These are phyloP conservation scores for Hiodon tergisus DNA, from an alignment of 2,113 vertebrate genomes.

Conservation along the genomic window DNA sequence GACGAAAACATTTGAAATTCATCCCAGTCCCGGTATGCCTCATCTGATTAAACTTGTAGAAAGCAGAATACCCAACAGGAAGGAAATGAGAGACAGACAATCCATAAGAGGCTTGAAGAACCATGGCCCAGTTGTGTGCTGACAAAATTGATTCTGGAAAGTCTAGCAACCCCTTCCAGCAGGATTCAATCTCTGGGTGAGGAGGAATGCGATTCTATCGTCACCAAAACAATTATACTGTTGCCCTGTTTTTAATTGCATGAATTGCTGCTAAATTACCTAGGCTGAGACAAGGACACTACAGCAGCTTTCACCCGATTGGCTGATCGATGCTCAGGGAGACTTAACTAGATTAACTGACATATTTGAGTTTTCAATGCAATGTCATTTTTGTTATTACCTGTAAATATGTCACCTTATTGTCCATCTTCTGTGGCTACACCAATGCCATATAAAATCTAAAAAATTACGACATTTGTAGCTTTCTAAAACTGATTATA, in stretches of 20 bases:
- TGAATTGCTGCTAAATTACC: not conserved
- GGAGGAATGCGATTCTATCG: not conserved
- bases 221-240: not conserved
- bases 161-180: not conserved
- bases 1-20: not conserved
- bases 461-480: too few species aligned
- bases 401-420: too few species aligned
- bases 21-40: not conserved
- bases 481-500: too few species aligned
- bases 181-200: not conserved
- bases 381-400: too few species aligned
- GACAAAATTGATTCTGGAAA: not conserved
- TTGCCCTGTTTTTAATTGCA: not conserved
- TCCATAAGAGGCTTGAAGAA: not conserved
- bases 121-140: not conserved
- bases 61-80: not conserved
- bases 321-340: not conserved
- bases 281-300: not conserved
- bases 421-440: too few species aligned
- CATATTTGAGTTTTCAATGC: not conserved
- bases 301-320: not conserved
- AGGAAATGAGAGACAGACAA: not conserved
- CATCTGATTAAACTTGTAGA: not conserved
- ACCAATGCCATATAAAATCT: too few species aligned
- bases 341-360: not conserved